Evolutionary conservation across 2,113 vertebrate genomes (phyloP).

Genomic region (Phodopus roborovskii): DNA sequence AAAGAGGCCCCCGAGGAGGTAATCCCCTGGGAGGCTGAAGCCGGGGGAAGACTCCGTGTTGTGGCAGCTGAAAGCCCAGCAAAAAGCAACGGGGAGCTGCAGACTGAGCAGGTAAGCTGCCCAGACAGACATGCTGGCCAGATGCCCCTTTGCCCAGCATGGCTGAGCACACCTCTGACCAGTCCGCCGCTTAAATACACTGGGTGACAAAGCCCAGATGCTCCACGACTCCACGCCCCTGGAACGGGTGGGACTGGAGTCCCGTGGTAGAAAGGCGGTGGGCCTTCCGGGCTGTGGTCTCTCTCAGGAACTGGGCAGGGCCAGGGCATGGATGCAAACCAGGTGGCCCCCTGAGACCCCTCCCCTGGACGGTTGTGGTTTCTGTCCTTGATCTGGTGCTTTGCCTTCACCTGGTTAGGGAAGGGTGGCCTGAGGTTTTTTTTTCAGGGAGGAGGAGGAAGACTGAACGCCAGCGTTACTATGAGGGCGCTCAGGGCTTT

Average conservation of each 20-base stretch:
- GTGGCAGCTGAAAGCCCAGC: conserved; percentile 17
- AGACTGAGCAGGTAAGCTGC: background rate
- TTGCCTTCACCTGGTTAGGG: background rate
- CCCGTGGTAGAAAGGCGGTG: background rate
- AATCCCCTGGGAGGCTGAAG: conserved; percentile 73
- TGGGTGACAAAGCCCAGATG: background rate
- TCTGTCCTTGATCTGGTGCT: background rate
- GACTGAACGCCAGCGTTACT: background rate
- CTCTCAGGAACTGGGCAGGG: conserved; percentile 57
- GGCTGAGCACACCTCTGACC: accelerated
- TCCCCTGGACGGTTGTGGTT: conserved; percentile 9
- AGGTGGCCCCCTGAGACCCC: background rate
- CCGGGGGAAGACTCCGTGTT: background rate
- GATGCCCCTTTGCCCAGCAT: background rate
- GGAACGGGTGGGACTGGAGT: background rate
- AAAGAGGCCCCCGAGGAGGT: conserved; percentile 72
- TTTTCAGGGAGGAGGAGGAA: background rate
- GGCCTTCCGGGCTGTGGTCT: conserved; percentile 13
- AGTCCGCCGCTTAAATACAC: conserved; percentile 37
- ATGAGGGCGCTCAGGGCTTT: background rate
- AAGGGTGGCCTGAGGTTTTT: background rate
- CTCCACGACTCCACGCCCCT: background rate
- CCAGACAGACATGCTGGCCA: conserved; percentile 45
- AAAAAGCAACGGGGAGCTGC: background rate
- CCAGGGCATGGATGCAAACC: conserved; percentile 39